Percentiles rank a stretch among this genome's conserved stretches.
These are phyloP conservation scores for Luffia ferchaultella DNA, from an alignment of 2,888 invertebrate species.

Conservation along the genomic window DNA sequence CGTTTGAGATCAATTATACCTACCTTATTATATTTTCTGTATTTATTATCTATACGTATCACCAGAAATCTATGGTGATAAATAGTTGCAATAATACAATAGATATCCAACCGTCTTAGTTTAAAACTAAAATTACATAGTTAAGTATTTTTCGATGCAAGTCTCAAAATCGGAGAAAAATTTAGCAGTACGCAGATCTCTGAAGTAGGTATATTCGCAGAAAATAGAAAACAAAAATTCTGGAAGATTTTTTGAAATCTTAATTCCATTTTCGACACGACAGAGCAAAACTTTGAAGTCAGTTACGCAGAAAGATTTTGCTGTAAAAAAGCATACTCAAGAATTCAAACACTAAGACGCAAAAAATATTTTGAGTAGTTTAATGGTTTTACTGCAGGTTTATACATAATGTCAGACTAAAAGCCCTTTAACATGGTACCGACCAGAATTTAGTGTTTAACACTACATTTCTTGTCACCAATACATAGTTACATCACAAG, in stretches of 20 bases:
- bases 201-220: no score
- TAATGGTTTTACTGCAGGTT: constrained; percentile 10
- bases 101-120: no score
- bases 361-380: constrained; percentile 8
- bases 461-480: constrained; percentile 20
- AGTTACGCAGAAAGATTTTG: not conserved
- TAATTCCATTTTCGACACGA: constrained; percentile 3
- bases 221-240: no score
- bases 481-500: constrained; percentile 18
- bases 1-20: no score
- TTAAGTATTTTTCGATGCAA: no score
- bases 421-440: constrained; percentile 8
- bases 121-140: no score
- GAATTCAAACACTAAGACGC: constrained; percentile 5
- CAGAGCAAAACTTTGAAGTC: constrained; percentile 1
- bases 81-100: no score
- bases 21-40: no score
- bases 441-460: constrained; percentile 14
- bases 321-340: constrained; percentile 1
- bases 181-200: no score
- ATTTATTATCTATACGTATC: no score
- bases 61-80: no score
- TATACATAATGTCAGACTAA: constrained; percentile 5
- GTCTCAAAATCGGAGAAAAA: no score
- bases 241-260: not conserved